A percentile compares a stretch with the other conserved stretches of the same genome.
Conservation (phyloP, 2,797 vertebrate genomes). For the Argya squamiceps region DNA sequence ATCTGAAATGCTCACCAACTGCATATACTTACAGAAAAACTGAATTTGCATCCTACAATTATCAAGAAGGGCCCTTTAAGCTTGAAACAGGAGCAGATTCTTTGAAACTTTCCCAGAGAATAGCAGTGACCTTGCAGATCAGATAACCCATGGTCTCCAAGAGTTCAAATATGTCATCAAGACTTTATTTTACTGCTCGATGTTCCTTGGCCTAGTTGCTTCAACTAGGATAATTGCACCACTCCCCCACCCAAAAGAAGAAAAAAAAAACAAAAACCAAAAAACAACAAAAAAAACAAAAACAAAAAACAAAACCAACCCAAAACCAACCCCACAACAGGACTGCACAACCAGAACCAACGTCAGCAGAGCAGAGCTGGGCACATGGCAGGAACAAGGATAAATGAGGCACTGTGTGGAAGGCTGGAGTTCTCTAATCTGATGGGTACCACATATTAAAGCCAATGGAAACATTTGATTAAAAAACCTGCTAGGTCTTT, state of each 20-base stretch:
- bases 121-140: conserved; percentile 68
- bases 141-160: conserved; percentile 64
- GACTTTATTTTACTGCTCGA: conserved; percentile 64
- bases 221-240: not conserved
- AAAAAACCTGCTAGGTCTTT: conserved; percentile 15
- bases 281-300: not conserved
- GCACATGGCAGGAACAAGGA: not conserved
- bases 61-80: conserved; percentile 40
- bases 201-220: conserved; percentile 53
- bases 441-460: conserved; percentile 26
- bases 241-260: too few relatives aligned
- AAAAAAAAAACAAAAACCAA: not conserved
- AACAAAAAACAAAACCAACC: too few relatives aligned
- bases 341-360: not conserved
- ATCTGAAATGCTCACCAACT: not conserved
- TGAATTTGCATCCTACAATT: not conserved
- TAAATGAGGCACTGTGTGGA: not conserved
- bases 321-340: not conserved
- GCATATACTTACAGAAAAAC: not conserved
- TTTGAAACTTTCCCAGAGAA: conserved; percentile 65
- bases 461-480: conserved; percentile 19
- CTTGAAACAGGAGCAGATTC: conserved; percentile 52
- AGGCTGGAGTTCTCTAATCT: conserved; percentile 2
- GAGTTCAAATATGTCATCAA: conserved; percentile 73
- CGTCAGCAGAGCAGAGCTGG: not conserved